phyloP scores from a whole-genome alignment of 2,888 invertebrate species.

The Tetragonula carbonaria region DNA sequence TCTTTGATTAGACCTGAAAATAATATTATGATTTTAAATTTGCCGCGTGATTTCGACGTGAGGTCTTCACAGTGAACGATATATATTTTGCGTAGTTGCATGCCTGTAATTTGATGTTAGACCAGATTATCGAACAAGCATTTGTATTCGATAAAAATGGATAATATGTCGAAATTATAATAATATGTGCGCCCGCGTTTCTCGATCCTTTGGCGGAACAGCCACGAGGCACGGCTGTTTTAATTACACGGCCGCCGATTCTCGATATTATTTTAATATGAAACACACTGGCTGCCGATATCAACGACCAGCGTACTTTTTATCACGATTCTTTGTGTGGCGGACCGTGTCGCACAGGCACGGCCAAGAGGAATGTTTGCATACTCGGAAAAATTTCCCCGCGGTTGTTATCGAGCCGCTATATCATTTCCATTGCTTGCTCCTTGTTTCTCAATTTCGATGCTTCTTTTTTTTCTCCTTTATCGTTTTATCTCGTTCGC shows the following conservation, averaged over 20 bases:
- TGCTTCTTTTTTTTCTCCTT: neutral
- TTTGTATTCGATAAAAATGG: too few species aligned
- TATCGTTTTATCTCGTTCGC: conserved; percentile 16
- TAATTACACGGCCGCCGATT: conserved; percentile 53
- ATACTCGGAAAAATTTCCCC: conserved; percentile 35
- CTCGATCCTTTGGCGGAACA: conserved; percentile 5
- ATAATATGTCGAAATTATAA: too few species aligned
- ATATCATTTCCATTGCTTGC: conserved; percentile 46
- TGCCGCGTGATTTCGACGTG: too few species aligned
- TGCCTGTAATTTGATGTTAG: too few species aligned
- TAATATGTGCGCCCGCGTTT: too few species aligned
- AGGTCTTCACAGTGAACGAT: too few species aligned
- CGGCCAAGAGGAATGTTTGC: conserved; percentile 35
- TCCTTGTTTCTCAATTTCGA: conserved; percentile 42
- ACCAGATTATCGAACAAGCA: too few species aligned
- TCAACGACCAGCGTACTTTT: conserved; percentile 53
- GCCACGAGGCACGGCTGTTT: conserved; percentile 16
- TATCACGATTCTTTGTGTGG: conserved; percentile 39
- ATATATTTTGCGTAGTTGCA: too few species aligned
- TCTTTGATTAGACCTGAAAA: too few species aligned
- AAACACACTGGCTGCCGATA: conserved; percentile 61
- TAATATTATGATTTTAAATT: too few species aligned
- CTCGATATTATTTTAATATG: conserved; percentile 64
- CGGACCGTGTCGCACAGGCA: conserved; percentile 33
- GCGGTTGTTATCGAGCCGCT: conserved; percentile 58